phyloP scores from a whole-genome alignment of 2,888 invertebrate species.

The Alsophila aescularia region DNA sequence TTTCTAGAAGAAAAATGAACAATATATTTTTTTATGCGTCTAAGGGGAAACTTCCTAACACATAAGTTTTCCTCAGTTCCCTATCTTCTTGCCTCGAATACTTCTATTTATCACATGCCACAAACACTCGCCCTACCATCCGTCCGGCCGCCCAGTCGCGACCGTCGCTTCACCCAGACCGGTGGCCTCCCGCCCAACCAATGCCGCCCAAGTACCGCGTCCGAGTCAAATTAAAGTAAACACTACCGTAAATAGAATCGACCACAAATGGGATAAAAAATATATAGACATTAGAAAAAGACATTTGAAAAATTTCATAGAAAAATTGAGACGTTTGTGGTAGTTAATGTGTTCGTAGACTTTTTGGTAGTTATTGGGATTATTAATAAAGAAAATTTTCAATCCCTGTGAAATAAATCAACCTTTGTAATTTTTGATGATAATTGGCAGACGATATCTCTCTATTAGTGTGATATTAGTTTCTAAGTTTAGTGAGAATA shows the following conservation, averaged over 20 bases:
- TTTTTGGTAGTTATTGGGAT: not conserved
- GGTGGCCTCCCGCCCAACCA: conserved; percentile 36
- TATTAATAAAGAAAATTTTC: not conserved
- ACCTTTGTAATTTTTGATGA: conserved; percentile 20
- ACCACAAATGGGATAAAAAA: conserved; percentile 71
- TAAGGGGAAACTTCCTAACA: too few relatives aligned
- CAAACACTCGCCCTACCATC: too few relatives aligned
- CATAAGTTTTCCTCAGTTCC: too few relatives aligned
- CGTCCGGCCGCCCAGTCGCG: conserved; percentile 21
- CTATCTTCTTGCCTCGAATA: too few relatives aligned
- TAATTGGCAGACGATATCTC: conserved; percentile 39
- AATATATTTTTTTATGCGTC: too few relatives aligned
- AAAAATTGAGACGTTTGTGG: not conserved
- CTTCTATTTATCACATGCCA: too few relatives aligned
- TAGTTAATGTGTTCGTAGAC: not conserved
- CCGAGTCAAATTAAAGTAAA: conserved; percentile 73
- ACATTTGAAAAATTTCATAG: not conserved
- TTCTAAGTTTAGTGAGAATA: conserved; percentile 54
- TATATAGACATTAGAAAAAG: conserved; percentile 1
- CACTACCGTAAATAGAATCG: conserved; percentile 20
- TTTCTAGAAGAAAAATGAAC: too few relatives aligned
- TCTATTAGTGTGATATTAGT: conserved; percentile 74
- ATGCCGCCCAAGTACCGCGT: conserved; percentile 69
- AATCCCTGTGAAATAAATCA: not conserved
- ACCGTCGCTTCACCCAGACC: conserved; percentile 24